phyloP scores from a whole-genome alignment of 2,797 vertebrate species.

The Thaleichthys pacificus region DNA sequence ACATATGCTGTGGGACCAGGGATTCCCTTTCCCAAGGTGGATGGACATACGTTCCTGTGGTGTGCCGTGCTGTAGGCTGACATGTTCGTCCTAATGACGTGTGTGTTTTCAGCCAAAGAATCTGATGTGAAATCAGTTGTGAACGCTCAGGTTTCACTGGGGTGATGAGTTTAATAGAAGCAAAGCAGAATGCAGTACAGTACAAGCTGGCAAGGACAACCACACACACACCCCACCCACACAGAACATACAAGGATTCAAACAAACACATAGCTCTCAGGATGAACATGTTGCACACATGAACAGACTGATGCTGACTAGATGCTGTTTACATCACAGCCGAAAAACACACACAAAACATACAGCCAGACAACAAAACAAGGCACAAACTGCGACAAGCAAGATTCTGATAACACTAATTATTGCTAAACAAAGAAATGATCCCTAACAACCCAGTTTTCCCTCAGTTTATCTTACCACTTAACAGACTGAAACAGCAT shows the following conservation, averaged over 20 bases:
- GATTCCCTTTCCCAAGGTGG: slow-evolving; percentile 43
- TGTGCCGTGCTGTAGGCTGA: no score
- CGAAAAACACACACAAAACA: neutral
- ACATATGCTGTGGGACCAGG: slow-evolving; percentile 38
- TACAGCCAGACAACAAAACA: neutral
- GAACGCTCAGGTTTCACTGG: no score
- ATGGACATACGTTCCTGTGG: slow-evolving; percentile 5
- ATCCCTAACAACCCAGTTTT: neutral
- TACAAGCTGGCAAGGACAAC: no score
- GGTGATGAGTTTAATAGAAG: no score
- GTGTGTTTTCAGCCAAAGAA: no score
- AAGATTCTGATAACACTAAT: slow-evolving; percentile 23
- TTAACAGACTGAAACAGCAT: slow-evolving; percentile 6
- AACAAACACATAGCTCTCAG: neutral
- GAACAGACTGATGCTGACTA: neutral
- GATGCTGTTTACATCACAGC: neutral
- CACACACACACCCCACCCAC: no score
- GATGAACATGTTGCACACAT: neutral
- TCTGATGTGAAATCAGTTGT: no score
- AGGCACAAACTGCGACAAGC: slow-evolving; percentile 2
- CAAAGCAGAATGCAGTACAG: no score
- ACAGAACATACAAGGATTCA: neutral
- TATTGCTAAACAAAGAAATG: neutral
- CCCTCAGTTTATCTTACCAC: slow-evolving; percentile 13
- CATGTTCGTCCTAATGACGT: no score